phyloP scores from a whole-genome alignment of 2,797 vertebrate genomes.

The Eospalax fontanierii region DNA sequence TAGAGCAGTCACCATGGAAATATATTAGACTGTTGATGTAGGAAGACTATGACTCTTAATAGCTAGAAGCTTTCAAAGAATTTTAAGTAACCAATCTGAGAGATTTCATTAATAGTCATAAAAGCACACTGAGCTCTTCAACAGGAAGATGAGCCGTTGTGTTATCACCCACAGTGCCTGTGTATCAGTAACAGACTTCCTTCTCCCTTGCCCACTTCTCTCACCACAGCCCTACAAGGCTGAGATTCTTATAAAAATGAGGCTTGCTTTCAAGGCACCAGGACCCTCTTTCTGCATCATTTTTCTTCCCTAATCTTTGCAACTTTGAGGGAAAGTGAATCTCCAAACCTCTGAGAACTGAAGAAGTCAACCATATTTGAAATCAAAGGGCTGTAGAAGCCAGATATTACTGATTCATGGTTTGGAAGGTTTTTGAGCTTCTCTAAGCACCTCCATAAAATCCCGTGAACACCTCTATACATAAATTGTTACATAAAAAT shows the following conservation, averaged over 20 bases:
- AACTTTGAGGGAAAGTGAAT: background rate
- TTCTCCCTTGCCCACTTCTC: background rate
- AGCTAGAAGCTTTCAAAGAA: conserved; percentile 13
- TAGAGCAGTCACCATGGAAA: background rate
- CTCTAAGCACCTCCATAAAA: background rate
- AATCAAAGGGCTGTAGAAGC: background rate
- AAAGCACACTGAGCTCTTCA: background rate
- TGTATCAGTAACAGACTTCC: conserved; percentile 68
- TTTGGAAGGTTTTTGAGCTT: background rate
- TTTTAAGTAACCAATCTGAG: conserved; percentile 24
- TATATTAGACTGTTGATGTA: background rate
- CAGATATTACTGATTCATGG: background rate
- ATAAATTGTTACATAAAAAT: background rate
- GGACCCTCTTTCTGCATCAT: background rate
- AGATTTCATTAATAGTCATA: conserved; percentile 35
- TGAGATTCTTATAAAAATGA: background rate
- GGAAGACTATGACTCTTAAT: background rate
- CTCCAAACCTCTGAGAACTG: background rate
- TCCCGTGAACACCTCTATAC: background rate
- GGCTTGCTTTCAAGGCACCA: background rate
- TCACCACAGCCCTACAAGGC: background rate
- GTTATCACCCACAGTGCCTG: background rate
- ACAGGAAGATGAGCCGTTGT: conserved; percentile 63
- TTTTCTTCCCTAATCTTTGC: background rate
- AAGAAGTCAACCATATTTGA: background rate